phyloP scores from a whole-genome alignment of 2,888 invertebrate species.

The Drosophila macrospina region DNA sequence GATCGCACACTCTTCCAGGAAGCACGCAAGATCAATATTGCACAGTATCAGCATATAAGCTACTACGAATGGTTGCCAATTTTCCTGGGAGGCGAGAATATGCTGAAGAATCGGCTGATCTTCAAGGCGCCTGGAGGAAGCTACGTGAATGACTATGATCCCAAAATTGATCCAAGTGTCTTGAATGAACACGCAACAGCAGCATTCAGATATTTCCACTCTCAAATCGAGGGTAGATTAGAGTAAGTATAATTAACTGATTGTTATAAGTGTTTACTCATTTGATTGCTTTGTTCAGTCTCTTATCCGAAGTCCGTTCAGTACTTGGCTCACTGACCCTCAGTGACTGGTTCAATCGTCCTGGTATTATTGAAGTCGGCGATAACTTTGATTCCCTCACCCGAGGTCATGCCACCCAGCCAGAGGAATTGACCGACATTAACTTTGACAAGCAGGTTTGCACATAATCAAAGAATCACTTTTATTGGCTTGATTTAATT shows the following conservation, averaged over 20 bases:
- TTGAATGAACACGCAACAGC: constrained; percentile 88
- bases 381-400: constrained; percentile 90
- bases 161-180: constrained; percentile 87
- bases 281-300: constrained; percentile 67
- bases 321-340: constrained; percentile 85
- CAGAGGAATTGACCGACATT: constrained; percentile 91
- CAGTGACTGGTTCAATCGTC: constrained; percentile 87
- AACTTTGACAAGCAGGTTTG: constrained; percentile 88
- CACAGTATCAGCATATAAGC: constrained; percentile 86
- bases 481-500: not conserved
- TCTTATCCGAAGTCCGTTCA: constrained; percentile 85
- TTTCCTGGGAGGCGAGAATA: constrained; percentile 85
- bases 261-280: not conserved
- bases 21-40: constrained; percentile 86
- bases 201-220: constrained; percentile 89
- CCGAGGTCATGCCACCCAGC: constrained; percentile 91
- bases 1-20: constrained; percentile 86
- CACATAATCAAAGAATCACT: not conserved
- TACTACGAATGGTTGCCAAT: constrained; percentile 87
- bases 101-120: constrained; percentile 85
- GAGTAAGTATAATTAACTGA: constrained; percentile 83
- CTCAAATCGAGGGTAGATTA: constrained; percentile 86
- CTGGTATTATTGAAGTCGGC: constrained; percentile 86
- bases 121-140: constrained; percentile 81
- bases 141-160: constrained; percentile 86